Evolutionary conservation across 2,888 invertebrate species (phyloP).

Genomic region (Alsophila aescularia): DNA sequence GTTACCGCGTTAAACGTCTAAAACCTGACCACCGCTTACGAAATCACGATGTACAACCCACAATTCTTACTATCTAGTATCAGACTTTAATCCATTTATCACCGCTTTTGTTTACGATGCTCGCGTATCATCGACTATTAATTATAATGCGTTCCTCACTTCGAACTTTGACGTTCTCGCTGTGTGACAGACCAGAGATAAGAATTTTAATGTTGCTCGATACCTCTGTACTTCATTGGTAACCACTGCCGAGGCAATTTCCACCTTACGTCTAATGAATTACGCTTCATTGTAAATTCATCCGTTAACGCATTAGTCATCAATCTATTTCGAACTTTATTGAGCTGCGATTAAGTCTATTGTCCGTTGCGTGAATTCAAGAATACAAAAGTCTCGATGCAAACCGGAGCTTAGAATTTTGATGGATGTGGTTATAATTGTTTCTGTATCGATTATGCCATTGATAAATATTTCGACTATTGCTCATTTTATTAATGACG

Average conservation of each 20-base stretch:
- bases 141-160: constrained; percentile 82
- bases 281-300: constrained; percentile 39
- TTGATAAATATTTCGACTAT: constrained; percentile 84
- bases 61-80: constrained; percentile 79
- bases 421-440: constrained; percentile 84
- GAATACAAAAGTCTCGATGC: constrained; percentile 56
- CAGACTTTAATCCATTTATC: constrained; percentile 82
- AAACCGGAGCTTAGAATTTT: constrained; percentile 75
- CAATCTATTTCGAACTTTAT: constrained; percentile 57
- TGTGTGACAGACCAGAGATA: constrained; percentile 83
- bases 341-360: constrained; percentile 30
- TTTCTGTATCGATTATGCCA: constrained; percentile 85
- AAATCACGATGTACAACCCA: constrained; percentile 80
- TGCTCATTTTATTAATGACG: constrained; percentile 84
- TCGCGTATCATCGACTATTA: constrained; percentile 83
- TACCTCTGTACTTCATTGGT: constrained; percentile 62
- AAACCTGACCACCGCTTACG: constrained; percentile 74
- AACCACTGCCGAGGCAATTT: constrained; percentile 46
- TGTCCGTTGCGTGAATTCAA: constrained; percentile 28
- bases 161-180: constrained; percentile 83
- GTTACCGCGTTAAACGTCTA: constrained; percentile 43
- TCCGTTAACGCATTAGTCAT: background rate
- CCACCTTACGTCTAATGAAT: constrained; percentile 40
- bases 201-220: constrained; percentile 82
- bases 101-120: constrained; percentile 84